Base-by-base conservation (phyloP, 2,888 invertebrate species). In the Microplitis manilae region DNA sequence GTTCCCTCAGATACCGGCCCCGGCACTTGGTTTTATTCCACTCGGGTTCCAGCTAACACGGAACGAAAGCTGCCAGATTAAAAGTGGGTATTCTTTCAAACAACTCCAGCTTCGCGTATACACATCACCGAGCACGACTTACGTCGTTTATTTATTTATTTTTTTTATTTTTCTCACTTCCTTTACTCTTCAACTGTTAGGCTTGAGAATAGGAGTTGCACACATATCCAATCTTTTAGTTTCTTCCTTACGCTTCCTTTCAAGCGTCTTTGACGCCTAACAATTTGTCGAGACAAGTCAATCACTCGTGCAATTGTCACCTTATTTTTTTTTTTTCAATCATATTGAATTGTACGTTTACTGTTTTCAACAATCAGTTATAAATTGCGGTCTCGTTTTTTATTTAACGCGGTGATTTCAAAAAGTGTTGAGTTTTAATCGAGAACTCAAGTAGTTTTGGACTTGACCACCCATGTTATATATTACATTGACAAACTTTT, bases 81-180 rank as follows among this genome's bases (percentile, higher is more conserved):
- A 88, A 87, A 88, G 85, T 85, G 84, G 84, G 82, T 84, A 83
- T 83, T 86, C 83, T 84, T 85, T 83, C 83, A 81, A 83, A 83
- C 81, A 83, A 81, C 78, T 68, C 65, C 62, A 74, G 71, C 68
- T 72, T 78, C 79, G 79, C 73, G 75, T 62, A 72, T 75, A 69
- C 73, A 76, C 76, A 69, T 77, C 68, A 72, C 64, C 39, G 61
- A 62, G 50, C 70, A 50, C 70, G 40, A 64, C 68, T 41, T 70
- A 50, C 70, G 41, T 74, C 17, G 17, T 61, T 62, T 68, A 39
- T 73, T 39, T 64, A 65, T 79, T 13, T 65, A 39, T 38, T 9
- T 30, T 65, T 17, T 41, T 17, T 67, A 60, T 65, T 50, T 30
- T 65, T 6, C 30, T 8, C 7, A 13, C 38, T n/a, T 62, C 17